Percentiles rank a stretch among this genome's conserved stretches.
These are phyloP conservation scores for Onychostoma macrolepis DNA, from an alignment of 2,113 vertebrate genomes.

Conservation along the genomic window DNA sequence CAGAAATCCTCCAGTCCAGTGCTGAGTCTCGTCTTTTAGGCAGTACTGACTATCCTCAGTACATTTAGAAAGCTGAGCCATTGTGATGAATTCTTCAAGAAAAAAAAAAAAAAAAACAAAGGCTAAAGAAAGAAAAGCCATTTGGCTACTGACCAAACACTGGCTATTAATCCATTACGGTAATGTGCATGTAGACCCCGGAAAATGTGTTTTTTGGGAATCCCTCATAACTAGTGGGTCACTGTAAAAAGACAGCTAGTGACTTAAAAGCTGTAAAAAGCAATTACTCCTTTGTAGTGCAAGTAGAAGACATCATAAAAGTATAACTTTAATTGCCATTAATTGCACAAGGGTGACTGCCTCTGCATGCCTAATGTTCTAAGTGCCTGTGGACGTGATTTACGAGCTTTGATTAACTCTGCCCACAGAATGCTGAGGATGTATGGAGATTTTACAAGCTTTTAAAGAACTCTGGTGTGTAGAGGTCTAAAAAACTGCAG, in stretches of 20 bases:
- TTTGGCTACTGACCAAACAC: slow-evolving; percentile 26
- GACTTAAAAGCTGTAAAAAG: slow-evolving; percentile 81
- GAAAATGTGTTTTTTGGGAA: slow-evolving; percentile 79
- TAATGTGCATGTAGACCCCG: slow-evolving; percentile 36
- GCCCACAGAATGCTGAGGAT: slow-evolving; percentile 68
- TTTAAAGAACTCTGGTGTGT: slow-evolving; percentile 19
- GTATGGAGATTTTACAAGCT: slow-evolving; percentile 44
- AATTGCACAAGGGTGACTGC: slow-evolving; percentile 86
- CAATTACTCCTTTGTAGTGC: slow-evolving; percentile 84
- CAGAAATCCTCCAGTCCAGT: background rate
- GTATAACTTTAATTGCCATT: slow-evolving; percentile 79
- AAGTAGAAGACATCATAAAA: slow-evolving; percentile 73
- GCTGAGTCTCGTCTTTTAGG: background rate
- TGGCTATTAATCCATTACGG: slow-evolving; percentile 30
- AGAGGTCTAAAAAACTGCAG: background rate
- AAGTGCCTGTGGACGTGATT: slow-evolving; percentile 80
- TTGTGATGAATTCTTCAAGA: background rate
- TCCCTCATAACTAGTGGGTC: slow-evolving; percentile 87
- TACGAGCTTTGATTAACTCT: slow-evolving; percentile 85
- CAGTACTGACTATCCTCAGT: background rate
- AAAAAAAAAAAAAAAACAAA: too few relatives aligned
- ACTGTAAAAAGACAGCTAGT: slow-evolving; percentile 83
- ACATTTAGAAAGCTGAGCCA: background rate
- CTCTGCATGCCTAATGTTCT: slow-evolving; percentile 83
- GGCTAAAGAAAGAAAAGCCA: background rate